Evolutionary conservation across 2,888 invertebrate genomes (phyloP).

Genomic region (Zhuqinia jingwanae): DNA sequence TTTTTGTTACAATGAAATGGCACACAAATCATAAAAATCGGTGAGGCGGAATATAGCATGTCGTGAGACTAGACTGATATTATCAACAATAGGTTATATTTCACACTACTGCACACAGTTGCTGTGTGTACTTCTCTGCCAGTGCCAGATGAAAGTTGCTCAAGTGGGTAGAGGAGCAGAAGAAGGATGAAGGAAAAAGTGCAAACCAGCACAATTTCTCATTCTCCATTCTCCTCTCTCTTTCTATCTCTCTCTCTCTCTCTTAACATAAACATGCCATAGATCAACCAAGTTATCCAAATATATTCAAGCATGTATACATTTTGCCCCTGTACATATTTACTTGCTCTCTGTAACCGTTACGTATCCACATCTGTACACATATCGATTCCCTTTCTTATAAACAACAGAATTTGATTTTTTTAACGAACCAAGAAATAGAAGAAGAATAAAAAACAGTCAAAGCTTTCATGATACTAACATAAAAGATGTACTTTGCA

Average conservation of each 20-base stretch:
- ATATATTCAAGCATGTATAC: constrained; percentile 47
- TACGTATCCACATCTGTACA: neutral
- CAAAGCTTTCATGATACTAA: neutral
- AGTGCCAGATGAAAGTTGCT: constrained; percentile 1
- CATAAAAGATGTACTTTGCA: neutral
- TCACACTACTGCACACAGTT: too few species aligned
- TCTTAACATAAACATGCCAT: constrained; percentile 59
- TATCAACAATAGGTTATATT: too few species aligned
- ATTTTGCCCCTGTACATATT: neutral
- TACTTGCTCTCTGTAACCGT: neutral
- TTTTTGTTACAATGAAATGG: too few species aligned
- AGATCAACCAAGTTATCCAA: constrained; percentile 62
- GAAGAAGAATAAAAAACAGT: neutral
- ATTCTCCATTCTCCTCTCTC: neutral
- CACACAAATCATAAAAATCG: too few species aligned
- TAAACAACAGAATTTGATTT: constrained; percentile 28
- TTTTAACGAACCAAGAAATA: constrained; percentile 9
- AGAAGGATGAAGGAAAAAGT: constrained; percentile 33
- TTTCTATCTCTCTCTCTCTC: neutral
- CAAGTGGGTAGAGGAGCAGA: neutral
- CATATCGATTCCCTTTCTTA: constrained; percentile 27
- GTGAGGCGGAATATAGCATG: too few species aligned
- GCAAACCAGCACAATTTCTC: constrained; percentile 43
- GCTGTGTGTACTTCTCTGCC: too few species aligned
- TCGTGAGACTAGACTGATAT: too few species aligned